phyloP scores from a whole-genome alignment of 2,797 vertebrate genomes.

The Threskiornis aethiopicus region DNA sequence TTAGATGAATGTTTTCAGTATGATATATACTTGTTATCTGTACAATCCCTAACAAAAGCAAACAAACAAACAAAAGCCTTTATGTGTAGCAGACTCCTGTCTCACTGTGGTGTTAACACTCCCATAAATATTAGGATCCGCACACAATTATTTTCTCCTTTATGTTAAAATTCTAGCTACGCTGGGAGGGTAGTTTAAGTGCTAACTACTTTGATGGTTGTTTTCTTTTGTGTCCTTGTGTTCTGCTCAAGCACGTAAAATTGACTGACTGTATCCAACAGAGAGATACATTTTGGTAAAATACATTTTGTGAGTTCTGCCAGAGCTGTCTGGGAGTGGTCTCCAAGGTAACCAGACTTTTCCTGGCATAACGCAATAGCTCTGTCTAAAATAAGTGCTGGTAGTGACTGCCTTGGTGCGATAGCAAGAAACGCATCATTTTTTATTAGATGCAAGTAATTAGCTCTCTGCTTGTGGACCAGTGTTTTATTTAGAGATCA shows the following conservation, averaged over 20 bases:
- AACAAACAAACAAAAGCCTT: neutral
- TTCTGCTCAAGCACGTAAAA: neutral
- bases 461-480: neutral
- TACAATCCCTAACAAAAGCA: neutral
- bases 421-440: neutral
- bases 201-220: neutral
- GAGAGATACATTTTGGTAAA: neutral
- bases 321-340: neutral
- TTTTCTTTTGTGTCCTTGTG: neutral
- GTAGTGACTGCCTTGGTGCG: neutral
- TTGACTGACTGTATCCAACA: neutral
- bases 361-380: neutral
- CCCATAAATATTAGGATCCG: neutral
- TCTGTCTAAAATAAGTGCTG: neutral
- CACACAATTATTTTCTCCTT: neutral
- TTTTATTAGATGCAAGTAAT: neutral
- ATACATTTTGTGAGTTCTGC: neutral
- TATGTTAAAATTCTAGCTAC: neutral
- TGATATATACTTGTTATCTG: neutral
- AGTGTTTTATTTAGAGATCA: neutral
- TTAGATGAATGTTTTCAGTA: neutral
- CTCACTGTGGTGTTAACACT: neutral
- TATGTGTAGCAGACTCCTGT: neutral
- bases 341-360: slow-evolving; percentile 61
- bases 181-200: neutral